These are phyloP conservation scores for Pseudopleuronectes americanus DNA, from an alignment of 2,797 vertebrate species.

Conservation along the genomic window DNA sequence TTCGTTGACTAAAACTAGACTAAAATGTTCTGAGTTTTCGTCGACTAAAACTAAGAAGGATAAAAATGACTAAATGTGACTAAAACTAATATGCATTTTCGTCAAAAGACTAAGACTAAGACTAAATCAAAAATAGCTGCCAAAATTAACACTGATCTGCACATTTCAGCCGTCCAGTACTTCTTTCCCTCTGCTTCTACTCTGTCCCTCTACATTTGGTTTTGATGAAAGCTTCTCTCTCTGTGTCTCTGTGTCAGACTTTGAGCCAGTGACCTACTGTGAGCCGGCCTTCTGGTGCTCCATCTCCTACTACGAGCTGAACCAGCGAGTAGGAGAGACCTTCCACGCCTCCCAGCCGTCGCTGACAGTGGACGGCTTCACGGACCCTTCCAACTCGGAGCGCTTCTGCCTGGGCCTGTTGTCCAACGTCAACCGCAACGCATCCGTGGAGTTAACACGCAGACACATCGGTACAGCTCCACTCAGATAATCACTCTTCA, in stretches of 20 bases:
- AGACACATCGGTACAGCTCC: conserved; percentile 90
- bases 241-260: conserved; percentile 81
- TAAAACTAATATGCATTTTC: no score
- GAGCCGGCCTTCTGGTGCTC: conserved; percentile 99
- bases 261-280: conserved; percentile 98
- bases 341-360: conserved; percentile 99
- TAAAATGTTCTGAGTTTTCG: no score
- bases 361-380: conserved; percentile 98
- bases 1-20: no score
- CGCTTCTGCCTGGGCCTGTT: conserved; percentile 97
- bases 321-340: conserved; percentile 98
- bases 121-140: no score
- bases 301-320: conserved; percentile 98
- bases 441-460: conserved; percentile 94
- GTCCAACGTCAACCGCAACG: conserved; percentile 97
- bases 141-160: conserved; percentile 8
- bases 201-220: not conserved
- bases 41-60: no score
- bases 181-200: not conserved
- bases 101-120: no score
- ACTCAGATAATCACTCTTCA: not conserved
- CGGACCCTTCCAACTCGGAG: conserved; percentile 97
- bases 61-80: no score
- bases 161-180: conserved; percentile 4
- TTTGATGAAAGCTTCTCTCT: not conserved